phyloP scores from a whole-genome alignment of 2,797 vertebrate genomes.

The Spizella passerina region DNA sequence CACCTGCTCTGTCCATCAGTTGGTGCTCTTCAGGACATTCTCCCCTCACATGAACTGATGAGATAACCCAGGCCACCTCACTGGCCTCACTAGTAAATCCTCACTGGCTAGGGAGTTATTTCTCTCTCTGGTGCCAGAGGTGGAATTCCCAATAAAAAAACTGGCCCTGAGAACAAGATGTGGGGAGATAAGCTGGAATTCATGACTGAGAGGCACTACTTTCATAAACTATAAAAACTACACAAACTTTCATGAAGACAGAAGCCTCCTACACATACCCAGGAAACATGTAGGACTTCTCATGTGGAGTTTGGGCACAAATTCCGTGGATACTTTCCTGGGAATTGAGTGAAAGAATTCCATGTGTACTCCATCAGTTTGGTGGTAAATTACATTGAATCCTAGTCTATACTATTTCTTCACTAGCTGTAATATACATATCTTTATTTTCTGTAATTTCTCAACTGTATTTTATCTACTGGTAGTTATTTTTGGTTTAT shows the following conservation, averaged over 20 bases:
- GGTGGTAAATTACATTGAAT: background rate
- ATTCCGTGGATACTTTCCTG: background rate
- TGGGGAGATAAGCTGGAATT: background rate
- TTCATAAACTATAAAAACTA: background rate
- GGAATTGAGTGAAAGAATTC: background rate
- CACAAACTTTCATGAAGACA: background rate
- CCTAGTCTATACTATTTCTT: background rate
- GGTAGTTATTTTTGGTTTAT: background rate
- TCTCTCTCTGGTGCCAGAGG: background rate
- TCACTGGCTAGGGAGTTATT: background rate
- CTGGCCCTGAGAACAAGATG: background rate
- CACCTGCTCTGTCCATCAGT: background rate
- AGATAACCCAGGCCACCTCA: background rate
- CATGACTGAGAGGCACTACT: background rate
- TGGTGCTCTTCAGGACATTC: background rate
- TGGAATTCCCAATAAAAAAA: background rate
- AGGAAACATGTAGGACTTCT: background rate
- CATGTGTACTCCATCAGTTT: background rate
- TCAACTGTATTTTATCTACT: background rate
- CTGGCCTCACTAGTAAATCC: fast-evolving
- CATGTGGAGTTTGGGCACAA: fast-evolving
- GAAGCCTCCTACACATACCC: background rate
- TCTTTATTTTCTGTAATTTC: background rate
- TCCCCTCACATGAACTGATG: background rate
- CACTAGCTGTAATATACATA: background rate